Percentiles rank a stretch among this genome's conserved stretches.
These are phyloP conservation scores for Hydraecia micacea DNA, from an alignment of 2,888 invertebrate species.

Conservation along the genomic window DNA sequence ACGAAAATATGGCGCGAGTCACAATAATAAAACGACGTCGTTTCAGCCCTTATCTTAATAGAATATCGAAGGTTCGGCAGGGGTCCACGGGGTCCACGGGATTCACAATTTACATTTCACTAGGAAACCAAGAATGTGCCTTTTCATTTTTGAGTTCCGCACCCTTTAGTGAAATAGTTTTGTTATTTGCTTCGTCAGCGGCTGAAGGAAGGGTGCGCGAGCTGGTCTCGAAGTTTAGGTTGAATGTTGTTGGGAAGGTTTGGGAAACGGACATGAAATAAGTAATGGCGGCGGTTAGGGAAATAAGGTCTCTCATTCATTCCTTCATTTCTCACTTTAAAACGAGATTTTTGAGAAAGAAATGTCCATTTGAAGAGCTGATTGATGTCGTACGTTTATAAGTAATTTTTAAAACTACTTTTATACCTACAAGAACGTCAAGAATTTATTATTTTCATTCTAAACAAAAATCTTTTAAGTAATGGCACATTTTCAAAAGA, in stretches of 20 bases:
- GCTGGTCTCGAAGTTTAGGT: conserved; percentile 41
- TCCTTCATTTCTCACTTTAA: not conserved
- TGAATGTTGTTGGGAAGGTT: conserved; percentile 47
- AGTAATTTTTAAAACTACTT: not conserved
- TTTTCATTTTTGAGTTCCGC: conserved; percentile 65
- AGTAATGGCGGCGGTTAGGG: not conserved
- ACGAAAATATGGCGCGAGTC: conserved; percentile 82
- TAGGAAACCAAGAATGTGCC: conserved; percentile 62
- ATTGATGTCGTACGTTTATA: not conserved
- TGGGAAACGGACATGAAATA: not conserved
- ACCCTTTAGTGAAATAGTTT: conserved; percentile 67
- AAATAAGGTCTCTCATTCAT: no score
- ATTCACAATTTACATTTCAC: conserved; percentile 67
- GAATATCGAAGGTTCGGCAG: conserved; percentile 79
- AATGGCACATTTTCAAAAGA: not conserved
- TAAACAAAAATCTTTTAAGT: not conserved
- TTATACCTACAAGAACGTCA: not conserved
- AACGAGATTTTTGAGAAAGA: not conserved
- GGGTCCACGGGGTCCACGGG: conserved; percentile 14
- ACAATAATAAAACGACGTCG: conserved; percentile 74
- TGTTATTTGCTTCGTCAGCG: conserved; percentile 61
- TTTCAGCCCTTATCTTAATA: conserved; percentile 85
- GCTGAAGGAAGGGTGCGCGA: not conserved
- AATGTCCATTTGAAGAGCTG: not conserved
- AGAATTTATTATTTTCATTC: not conserved